A percentile compares a stretch with the other conserved stretches of the same genome.
Evolutionary conservation across 2,888 invertebrate species (phyloP).

Genomic region (Drosophila pseudotakahashii): DNA sequence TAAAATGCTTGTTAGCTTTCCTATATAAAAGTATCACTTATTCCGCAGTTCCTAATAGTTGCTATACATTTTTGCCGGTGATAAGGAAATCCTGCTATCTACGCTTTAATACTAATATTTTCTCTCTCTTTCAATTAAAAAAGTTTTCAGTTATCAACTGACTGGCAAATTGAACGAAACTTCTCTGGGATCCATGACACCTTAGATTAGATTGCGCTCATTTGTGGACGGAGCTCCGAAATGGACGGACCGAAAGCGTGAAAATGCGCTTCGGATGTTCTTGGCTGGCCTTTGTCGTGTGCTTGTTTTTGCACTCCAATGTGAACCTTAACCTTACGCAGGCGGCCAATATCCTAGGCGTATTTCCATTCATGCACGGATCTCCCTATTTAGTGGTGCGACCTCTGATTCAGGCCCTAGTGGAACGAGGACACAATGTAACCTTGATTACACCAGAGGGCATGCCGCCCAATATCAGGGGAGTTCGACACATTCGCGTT

Average conservation of each 20-base stretch:
- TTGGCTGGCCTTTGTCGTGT: background rate
- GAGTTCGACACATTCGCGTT: constrained; percentile 29
- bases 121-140: background rate
- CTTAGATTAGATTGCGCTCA: constrained; percentile 11
- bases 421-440: constrained; percentile 26
- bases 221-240: constrained; percentile 2
- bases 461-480: constrained; percentile 5
- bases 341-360: constrained; percentile 34
- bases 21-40: too few relatives aligned
- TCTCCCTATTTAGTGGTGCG: constrained; percentile 62
- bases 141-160: background rate
- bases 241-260: constrained; percentile 10
- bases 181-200: background rate
- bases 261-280: constrained; percentile 4
- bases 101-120: background rate
- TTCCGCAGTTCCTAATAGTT: too few relatives aligned
- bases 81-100: background rate
- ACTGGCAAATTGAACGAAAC: background rate
- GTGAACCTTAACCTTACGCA: background rate
- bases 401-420: constrained; percentile 26
- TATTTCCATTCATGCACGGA: constrained; percentile 47
- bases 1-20: background rate
- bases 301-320: background rate
- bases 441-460: constrained; percentile 35
- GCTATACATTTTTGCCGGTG: too few relatives aligned